phyloP scores from a whole-genome alignment of 2,113 vertebrate genomes.

The Halichoerus grypus region DNA sequence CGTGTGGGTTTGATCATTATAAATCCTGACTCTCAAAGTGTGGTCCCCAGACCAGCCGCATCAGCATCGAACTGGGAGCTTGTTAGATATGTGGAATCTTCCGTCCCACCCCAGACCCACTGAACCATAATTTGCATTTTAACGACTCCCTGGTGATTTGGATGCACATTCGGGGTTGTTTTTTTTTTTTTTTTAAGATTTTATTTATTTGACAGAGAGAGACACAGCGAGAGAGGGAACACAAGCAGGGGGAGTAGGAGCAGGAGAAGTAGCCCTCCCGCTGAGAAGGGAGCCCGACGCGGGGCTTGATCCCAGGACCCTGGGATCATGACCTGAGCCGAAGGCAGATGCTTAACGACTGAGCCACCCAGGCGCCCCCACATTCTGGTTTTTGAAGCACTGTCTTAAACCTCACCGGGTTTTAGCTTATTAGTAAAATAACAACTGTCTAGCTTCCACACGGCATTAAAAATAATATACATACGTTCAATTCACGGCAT shows the following conservation, averaged over 20 bases:
- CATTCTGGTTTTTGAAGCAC: not conserved
- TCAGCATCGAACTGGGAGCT: not conserved
- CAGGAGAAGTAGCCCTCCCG: too few relatives aligned
- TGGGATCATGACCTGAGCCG: too few relatives aligned
- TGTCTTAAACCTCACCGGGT: not conserved
- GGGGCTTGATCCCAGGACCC: too few relatives aligned
- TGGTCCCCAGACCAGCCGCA: not conserved
- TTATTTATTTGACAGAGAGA: too few relatives aligned
- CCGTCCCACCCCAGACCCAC: not conserved
- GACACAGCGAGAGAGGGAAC: too few relatives aligned
- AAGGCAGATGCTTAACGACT: too few relatives aligned
- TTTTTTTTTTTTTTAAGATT: too few relatives aligned
- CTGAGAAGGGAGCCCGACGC: too few relatives aligned
- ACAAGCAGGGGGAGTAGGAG: too few relatives aligned
- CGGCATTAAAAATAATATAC: not conserved
- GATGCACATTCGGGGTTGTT: not conserved
- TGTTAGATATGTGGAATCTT: not conserved
- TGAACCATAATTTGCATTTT: not conserved
- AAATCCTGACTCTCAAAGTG: not conserved
- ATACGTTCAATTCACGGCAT: not conserved
- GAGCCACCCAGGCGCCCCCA: too few relatives aligned
- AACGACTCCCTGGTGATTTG: not conserved
- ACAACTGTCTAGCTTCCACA: not conserved
- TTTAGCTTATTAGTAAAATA: slow-evolving; percentile 38
- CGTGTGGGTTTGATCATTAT: not conserved